A percentile compares a stretch with the other conserved stretches of the same genome.
phyloP scores from a whole-genome alignment of 2,888 invertebrate genomes.

The Sericinus montela region DNA sequence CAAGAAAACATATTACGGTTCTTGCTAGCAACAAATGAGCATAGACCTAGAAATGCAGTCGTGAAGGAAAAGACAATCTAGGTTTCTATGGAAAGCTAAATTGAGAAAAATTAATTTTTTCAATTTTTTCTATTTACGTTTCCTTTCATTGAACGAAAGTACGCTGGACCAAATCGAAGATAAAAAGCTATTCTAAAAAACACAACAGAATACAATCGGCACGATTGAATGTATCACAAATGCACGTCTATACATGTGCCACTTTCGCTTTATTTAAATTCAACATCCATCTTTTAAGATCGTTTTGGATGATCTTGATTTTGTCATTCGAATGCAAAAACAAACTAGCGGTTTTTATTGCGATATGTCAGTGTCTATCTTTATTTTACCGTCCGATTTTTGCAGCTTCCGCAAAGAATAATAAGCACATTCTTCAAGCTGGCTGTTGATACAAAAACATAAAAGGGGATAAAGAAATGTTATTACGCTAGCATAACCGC shows the following conservation, averaged over 20 bases:
- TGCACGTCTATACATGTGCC: slow-evolving; percentile 16
- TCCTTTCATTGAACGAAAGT: not conserved
- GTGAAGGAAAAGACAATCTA: not conserved
- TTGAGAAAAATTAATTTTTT: too few relatives aligned
- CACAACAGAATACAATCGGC: not conserved
- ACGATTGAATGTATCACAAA: slow-evolving; percentile 6
- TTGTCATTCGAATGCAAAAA: slow-evolving; percentile 1
- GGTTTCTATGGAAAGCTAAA: too few relatives aligned
- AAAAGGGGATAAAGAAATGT: slow-evolving; percentile 29
- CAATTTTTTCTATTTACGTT: not conserved
- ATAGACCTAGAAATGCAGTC: not conserved
- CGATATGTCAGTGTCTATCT: not conserved
- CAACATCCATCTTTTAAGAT: slow-evolving; percentile 1
- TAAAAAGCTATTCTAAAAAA: slow-evolving; percentile 3
- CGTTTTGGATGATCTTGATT: slow-evolving; percentile 17
- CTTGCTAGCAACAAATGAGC: not conserved
- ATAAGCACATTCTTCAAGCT: slow-evolving; percentile 14
- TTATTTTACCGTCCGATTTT: slow-evolving; percentile 17
- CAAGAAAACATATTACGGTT: not conserved
- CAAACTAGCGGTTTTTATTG: slow-evolving; percentile 10
- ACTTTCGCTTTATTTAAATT: slow-evolving; percentile 18
- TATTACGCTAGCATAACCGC: slow-evolving; percentile 34
- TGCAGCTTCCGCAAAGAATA: not conserved
- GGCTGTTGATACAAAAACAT: slow-evolving; percentile 25
- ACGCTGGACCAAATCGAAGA: slow-evolving; percentile 1